A percentile compares a stretch with the other conserved stretches of the same genome.
Conservation (phyloP, 2,888 invertebrate genomes). For the Pedicia rivosa region DNA sequence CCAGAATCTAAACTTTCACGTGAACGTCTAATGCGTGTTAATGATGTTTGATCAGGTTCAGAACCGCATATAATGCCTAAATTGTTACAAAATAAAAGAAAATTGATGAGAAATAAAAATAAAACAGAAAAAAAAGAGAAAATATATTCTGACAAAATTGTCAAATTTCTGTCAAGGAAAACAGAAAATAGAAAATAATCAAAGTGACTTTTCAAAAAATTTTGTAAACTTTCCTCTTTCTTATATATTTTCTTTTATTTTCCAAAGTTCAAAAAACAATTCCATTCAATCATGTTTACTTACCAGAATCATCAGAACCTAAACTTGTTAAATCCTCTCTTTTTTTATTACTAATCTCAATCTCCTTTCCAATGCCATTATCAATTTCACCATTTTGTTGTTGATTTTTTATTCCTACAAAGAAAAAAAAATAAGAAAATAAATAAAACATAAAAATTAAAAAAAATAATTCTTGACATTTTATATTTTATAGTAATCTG, state of each 20-base stretch:
- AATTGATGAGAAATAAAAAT: background rate
- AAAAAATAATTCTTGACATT: no score
- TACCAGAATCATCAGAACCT: slow-evolving; percentile 40
- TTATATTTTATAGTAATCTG: no score
- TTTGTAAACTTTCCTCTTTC: no score
- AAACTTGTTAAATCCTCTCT: slow-evolving; percentile 37
- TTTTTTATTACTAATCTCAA: slow-evolving; percentile 20
- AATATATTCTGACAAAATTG: background rate
- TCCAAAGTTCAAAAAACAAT: background rate
- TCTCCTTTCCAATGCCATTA: background rate
- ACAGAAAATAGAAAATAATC: no score
- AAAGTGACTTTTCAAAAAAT: no score
- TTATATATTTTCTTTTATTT: no score
- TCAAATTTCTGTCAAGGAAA: no score
- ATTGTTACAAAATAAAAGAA: no score
- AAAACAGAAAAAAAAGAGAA: background rate
- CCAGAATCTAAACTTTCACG: slow-evolving; percentile 61
- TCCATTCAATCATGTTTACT: slow-evolving; percentile 8
- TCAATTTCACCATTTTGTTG: background rate
- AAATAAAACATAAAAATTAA: no score
- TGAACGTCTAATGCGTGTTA: slow-evolving; percentile 38
- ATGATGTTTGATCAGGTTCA: slow-evolving; percentile 30
- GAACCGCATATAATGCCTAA: slow-evolving; percentile 37
- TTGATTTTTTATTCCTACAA: no score
- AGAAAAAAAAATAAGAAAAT: no score